Evolutionary conservation across 2,888 invertebrate genomes (phyloP), one percentile per base, ranked within the genome.

Genomic region (Tiliacea aurago): DNA sequence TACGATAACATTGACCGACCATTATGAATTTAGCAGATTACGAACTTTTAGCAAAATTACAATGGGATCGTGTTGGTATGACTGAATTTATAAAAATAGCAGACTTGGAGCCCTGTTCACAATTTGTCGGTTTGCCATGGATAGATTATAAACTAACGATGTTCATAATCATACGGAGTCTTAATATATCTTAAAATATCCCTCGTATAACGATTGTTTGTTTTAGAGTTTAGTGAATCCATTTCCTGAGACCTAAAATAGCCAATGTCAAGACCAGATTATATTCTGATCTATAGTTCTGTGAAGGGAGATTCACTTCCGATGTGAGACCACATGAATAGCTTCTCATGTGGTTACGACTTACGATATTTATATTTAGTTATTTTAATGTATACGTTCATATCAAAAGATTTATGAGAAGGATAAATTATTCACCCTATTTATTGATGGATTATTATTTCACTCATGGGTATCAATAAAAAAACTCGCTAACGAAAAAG

Each of bases 211-310:
- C 11, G 13, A 45, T 28, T 80, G 58, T 59, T 58, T 63, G 13
- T 67, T 63, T 62, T 9, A 63, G 28, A 68, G 77, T 76, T 77
- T 61, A 78, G 5, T 76, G 78, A 76, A 63, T 43, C 56, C 82
- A 28, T 77, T 76, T 80, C 71, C 72, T 49, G 61, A 20, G 33
- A 28, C 55, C 80, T 4, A 56, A 79, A 80, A 84, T 80, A 69
- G 20, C 61, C 64, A 67, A 79, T 61, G 67, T 83, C 84, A 81
- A 49, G 64, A 67, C 55, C 41, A 64, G 55, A 79, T 78, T 74
- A 59, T 43, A 53, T 65, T 53, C 67, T 28, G 23, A 71, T 58
- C 5, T 56, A 81, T 67, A 11, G 62, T 51, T 45, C 23, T 59
- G 68, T 43, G 43, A 33, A 78, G 11, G 51, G 56, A 65, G 78